phyloP scores from a whole-genome alignment of 1,140 invertebrate species.

The Alviniconcha marisindica region DNA sequence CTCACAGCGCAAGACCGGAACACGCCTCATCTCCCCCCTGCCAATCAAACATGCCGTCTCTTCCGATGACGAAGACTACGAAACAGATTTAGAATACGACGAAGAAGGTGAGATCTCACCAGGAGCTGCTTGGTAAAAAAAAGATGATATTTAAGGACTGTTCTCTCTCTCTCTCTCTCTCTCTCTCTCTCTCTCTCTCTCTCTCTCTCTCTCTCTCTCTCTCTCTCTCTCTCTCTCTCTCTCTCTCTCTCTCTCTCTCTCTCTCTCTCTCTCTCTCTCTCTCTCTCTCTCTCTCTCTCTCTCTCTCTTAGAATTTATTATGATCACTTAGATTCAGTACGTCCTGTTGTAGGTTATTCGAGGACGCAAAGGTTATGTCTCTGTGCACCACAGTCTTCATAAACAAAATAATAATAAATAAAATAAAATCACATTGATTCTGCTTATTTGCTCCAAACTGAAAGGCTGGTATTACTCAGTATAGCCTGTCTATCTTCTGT shows the following conservation, averaged over 20 bases:
- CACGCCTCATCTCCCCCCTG: not conserved
- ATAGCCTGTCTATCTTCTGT: too few species aligned
- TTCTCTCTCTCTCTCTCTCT: not conserved
- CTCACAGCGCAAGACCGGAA: not conserved
- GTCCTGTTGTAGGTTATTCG: too few species aligned
- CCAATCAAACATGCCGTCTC: constrained; percentile 36
- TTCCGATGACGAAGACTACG: constrained; percentile 60
- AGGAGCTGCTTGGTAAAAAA: too few species aligned
- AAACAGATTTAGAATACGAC: constrained; percentile 64
- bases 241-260: not conserved
- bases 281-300: not conserved
- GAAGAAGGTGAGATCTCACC: constrained; percentile 57
- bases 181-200: not conserved
- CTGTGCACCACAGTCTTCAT: too few species aligned
- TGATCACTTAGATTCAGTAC: too few species aligned
- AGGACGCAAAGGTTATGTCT: too few species aligned
- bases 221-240: not conserved
- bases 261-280: constrained; percentile 1
- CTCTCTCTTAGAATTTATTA: too few species aligned
- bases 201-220: not conserved
- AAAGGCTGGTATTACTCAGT: too few species aligned
- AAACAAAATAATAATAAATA: too few species aligned
- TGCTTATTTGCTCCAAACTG: too few species aligned
- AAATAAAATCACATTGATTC: too few species aligned
- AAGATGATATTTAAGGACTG: too few species aligned